Percentiles rank a stretch among this genome's conserved stretches.
Evolutionary conservation across 2,888 invertebrate genomes (phyloP).

Genomic region (Nebria salina): DNA sequence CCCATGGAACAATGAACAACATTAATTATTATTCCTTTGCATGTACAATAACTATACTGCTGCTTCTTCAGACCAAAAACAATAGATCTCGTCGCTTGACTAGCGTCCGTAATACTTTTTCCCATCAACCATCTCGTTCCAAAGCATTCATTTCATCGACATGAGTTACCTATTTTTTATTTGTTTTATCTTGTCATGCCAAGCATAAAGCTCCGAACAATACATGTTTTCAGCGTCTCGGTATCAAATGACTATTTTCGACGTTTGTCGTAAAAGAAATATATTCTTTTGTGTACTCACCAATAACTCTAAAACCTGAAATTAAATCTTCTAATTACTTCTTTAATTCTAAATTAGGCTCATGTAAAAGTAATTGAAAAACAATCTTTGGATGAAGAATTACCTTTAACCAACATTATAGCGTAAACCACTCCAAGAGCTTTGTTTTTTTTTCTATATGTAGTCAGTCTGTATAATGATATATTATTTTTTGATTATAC

Average conservation of each 20-base stretch:
- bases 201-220: background rate
- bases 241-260: background rate
- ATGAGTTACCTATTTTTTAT: background rate
- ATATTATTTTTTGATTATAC: background rate
- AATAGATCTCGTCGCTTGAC: background rate
- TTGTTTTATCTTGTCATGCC: background rate
- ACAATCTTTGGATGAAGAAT: too few species aligned
- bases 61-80: background rate
- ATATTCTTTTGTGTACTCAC: background rate
- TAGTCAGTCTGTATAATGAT: background rate
- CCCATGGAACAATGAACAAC: constrained; percentile 15
- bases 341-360: too few species aligned
- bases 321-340: background rate
- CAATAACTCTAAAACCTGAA: background rate
- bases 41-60: constrained; percentile 12
- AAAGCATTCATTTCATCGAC: background rate
- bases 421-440: too few species aligned
- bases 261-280: background rate
- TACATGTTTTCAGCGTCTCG: background rate
- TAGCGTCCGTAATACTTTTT: too few species aligned
- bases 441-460: too few species aligned
- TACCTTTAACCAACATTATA: too few species aligned
- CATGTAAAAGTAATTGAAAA: too few species aligned
- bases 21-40: constrained; percentile 31
- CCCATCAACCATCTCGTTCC: background rate